Base-by-base conservation (phyloP, 2,888 invertebrate genomes). In the Chloromyia formosa region DNA sequence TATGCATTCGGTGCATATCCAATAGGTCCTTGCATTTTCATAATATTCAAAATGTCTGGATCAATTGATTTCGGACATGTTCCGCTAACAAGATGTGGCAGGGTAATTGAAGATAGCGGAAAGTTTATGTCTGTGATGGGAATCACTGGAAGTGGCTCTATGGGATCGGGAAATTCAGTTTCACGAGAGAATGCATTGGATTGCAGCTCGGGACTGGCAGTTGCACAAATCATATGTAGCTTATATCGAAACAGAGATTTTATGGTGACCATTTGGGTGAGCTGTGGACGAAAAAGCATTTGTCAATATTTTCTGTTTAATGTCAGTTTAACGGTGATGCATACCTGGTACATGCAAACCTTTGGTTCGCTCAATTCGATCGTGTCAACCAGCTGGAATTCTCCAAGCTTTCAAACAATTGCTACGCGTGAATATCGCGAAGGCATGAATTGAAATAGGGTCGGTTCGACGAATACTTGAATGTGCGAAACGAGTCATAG, bases 1-100 rank as follows among this genome's bases (percentile, higher is more conserved):
- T 91, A 91, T 1, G 96, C 94, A 86, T 98, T 98, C 1, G 95
- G 94, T 14, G 97, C 96, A 84, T 97, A 97, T 16, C 97, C 97
- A 80, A 98, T 95, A 1, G 96, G 95, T 54, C 98, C 97, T 84
- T 97, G 95, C 91, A 96, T 94, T 87, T 97, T 97, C 93, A 97
- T 96, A 53, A 93, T 90, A 76, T 90, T 89, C 49, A 97, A 83
- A 75, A 97, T 93, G 83, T 95, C 93, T 0, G 92, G 88, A 85
- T 97, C 95, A 61, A 98, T 92, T 3, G 92, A 89, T 80, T 93
- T 93, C 0, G 94, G 91, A 75, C 87, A 86, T 14, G 83, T 84
- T 0, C 89, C 89, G 0, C 91, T 89, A 0, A 88, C 83, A 20
- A 91, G 83, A 35, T 92, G 89, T 1, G 94, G 92, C 83, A 96